A percentile compares a stretch with the other conserved stretches of the same genome.
Evolutionary conservation across 2,113 vertebrate species (phyloP).

Genomic region (Pao palembangensis): DNA sequence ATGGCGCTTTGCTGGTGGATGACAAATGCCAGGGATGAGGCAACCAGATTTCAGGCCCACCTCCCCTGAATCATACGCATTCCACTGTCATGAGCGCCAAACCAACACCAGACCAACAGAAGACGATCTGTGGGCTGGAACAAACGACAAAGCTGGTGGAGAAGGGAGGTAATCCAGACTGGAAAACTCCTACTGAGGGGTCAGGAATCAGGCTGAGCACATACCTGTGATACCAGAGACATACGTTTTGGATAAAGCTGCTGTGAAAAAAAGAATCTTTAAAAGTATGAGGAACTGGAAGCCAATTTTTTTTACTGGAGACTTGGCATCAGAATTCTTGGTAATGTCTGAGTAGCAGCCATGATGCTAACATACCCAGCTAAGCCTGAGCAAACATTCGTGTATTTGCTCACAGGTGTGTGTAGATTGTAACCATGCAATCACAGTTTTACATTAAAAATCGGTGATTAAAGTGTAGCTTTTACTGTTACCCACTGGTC

Average conservation of each 20-base stretch:
- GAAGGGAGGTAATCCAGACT: constrained; percentile 14
- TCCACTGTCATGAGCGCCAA: constrained; percentile 27
- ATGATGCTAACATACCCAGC: too few relatives aligned
- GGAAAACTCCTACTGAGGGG: constrained; percentile 14
- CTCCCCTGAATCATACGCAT: constrained; percentile 46
- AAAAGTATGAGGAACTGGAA: constrained; percentile 20
- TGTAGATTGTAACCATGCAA: too few relatives aligned
- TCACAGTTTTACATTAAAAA: too few relatives aligned
- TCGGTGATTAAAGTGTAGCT: not conserved
- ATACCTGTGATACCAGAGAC: constrained; percentile 45
- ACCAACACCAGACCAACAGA: too few relatives aligned
- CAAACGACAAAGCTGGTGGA: constrained; percentile 13
- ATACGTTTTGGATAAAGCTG: constrained; percentile 37
- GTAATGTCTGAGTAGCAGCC: too few relatives aligned
- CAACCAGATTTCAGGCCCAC: constrained; percentile 38
- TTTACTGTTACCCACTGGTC: not conserved
- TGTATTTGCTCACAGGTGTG: too few relatives aligned
- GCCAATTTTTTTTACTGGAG: constrained; percentile 23
- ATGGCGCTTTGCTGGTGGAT: constrained; percentile 27
- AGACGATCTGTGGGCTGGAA: constrained; percentile 2
- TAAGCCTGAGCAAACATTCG: too few relatives aligned
- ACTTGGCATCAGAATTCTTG: too few relatives aligned
- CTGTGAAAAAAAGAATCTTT: constrained; percentile 32
- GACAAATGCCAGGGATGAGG: constrained; percentile 56
- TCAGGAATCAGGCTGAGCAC: constrained; percentile 17